phyloP scores from a whole-genome alignment of 1,140 invertebrate species.

The Nebria ingens region DNA sequence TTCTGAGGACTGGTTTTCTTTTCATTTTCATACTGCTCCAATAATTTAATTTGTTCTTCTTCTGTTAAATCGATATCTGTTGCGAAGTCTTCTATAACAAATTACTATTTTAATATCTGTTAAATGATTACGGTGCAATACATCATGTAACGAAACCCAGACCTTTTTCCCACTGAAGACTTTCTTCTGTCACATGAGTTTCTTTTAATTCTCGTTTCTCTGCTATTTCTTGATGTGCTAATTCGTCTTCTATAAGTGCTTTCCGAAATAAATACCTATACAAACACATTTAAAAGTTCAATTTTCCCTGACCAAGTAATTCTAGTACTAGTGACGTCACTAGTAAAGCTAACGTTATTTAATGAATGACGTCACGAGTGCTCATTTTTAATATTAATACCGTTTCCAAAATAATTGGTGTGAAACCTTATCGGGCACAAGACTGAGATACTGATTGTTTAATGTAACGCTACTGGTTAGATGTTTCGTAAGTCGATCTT shows the following conservation, averaged over 20 bases:
- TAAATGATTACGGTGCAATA: no score
- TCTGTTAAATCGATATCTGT: constrained; percentile 45
- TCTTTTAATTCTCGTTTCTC: constrained; percentile 30
- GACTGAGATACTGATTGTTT: constrained; percentile 38
- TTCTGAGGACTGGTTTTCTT: constrained; percentile 21
- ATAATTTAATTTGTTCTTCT: constrained; percentile 45
- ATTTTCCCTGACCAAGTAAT: neutral
- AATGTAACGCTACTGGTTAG: constrained; percentile 37
- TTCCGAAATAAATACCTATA: constrained; percentile 47
- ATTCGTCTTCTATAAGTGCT: constrained; percentile 44
- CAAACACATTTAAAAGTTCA: constrained; percentile 11
- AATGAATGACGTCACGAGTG: no score
- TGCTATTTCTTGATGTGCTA: constrained; percentile 36
- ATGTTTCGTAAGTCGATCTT: constrained; percentile 34
- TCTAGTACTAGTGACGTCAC: no score
- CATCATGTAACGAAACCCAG: no score
- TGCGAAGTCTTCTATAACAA: constrained; percentile 43
- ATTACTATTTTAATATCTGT: constrained; percentile 5
- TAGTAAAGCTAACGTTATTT: no score
- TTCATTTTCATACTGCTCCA: constrained; percentile 46
- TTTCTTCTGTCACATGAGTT: constrained; percentile 24
- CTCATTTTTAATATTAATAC: constrained; percentile 23
- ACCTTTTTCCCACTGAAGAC: constrained; percentile 35
- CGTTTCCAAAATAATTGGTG: constrained; percentile 47
- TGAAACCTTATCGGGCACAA: constrained; percentile 43